A percentile compares a stretch with the other conserved stretches of the same genome.
phyloP scores from a whole-genome alignment of 2,113 vertebrate genomes.

The Bettongia penicillata region DNA sequence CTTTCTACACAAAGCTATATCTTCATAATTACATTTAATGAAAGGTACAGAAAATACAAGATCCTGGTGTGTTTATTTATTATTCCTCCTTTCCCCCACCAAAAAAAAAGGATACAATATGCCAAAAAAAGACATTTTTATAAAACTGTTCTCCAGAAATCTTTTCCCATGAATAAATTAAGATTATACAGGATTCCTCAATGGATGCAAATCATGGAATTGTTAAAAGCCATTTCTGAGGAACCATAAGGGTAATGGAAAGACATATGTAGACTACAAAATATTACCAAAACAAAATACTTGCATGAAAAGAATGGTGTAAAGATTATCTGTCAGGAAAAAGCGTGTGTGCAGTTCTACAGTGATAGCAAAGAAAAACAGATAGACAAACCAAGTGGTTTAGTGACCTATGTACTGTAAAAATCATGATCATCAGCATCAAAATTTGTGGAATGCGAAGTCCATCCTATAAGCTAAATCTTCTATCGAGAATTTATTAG shows the following conservation, averaged over 20 bases:
- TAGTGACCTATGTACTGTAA: neutral
- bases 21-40: neutral
- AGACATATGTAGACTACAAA: neutral
- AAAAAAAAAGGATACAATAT: neutral
- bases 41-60: neutral
- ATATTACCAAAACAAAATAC: neutral
- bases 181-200: neutral
- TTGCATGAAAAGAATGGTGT: neutral
- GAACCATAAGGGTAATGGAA: neutral
- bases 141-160: neutral
- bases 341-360: neutral
- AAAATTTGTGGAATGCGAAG: neutral
- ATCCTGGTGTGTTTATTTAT: neutral
- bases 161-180: neutral
- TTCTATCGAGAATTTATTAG: neutral
- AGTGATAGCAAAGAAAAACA: neutral
- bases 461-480: neutral
- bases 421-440: neutral
- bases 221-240: neutral
- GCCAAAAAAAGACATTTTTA: neutral
- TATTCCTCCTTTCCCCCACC: neutral
- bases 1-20: neutral
- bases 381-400: neutral
- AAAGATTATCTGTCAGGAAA: neutral
- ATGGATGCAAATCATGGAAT: neutral